Percentiles rank a stretch among this genome's conserved stretches.
Conservation (phyloP, 92 coral and sea anemone species). For the Siderastrea siderea region DNA sequence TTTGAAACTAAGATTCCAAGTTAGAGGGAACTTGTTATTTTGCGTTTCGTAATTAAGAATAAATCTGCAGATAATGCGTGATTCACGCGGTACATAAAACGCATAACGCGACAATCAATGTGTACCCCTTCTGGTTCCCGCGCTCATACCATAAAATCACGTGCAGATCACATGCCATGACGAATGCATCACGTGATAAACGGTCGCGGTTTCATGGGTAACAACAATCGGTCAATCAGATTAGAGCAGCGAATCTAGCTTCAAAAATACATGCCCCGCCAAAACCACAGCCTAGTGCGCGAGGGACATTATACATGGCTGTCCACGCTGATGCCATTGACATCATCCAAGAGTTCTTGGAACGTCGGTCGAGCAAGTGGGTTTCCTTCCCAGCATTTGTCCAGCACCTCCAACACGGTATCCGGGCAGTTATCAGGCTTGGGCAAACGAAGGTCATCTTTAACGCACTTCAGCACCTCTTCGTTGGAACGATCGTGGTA, state of each 20-base stretch:
- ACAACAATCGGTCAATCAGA: background rate
- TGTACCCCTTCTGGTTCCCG: too few relatives aligned
- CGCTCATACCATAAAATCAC: background rate
- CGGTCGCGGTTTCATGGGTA: background rate
- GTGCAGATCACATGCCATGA: background rate
- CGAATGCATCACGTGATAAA: background rate
- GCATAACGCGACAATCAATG: too few relatives aligned
- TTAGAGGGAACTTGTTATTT: background rate
- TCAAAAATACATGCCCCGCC: background rate
- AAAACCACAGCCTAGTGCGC: conserved; percentile 4
- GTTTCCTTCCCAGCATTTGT: conserved; percentile 91
- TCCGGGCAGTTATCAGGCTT: conserved; percentile 97
- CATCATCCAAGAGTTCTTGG: conserved; percentile 80
- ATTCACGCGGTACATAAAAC: too few relatives aligned
- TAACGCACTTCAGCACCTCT: conserved; percentile 92
- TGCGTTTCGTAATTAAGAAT: background rate
- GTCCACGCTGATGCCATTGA: conserved; percentile 82
- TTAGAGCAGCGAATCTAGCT: conserved; percentile 1
- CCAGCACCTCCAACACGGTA: conserved; percentile 85
- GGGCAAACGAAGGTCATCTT: conserved; percentile 91
- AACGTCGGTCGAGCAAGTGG: conserved; percentile 83
- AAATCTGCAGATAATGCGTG: too few relatives aligned
- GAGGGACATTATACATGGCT: conserved; percentile 74
- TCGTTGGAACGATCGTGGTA: conserved; percentile 92
- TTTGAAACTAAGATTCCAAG: background rate